Percentiles rank a stretch among this genome's conserved stretches.
Evolutionary conservation across 2,888 invertebrate species (phyloP).

Genomic region (Aphidius colemani): DNA sequence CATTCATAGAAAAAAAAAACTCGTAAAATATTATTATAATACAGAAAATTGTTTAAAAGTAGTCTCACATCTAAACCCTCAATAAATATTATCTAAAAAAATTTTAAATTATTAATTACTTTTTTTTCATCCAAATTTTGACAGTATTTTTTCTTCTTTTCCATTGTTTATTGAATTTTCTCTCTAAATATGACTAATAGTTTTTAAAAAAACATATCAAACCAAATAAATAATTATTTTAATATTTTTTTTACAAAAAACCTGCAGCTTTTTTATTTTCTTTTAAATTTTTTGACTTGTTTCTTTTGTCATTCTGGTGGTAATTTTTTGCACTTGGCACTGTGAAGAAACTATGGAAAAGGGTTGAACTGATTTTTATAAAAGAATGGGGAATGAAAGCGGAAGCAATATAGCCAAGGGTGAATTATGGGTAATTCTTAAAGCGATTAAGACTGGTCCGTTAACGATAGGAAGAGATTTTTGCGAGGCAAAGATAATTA

Average conservation of each 20-base stretch:
- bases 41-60: slow-evolving; percentile 14
- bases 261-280: not conserved
- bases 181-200: not conserved
- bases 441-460: slow-evolving; percentile 48
- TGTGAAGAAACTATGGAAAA: not conserved
- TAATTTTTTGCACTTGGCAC: slow-evolving; percentile 36
- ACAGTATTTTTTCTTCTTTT: not conserved
- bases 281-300: slow-evolving; percentile 8
- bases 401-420: slow-evolving; percentile 23
- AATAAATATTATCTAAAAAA: too few species aligned
- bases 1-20: not conserved
- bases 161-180: not conserved
- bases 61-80: not conserved
- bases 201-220: not conserved
- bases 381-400: not conserved
- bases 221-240: slow-evolving; percentile 3
- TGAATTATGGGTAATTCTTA: slow-evolving; percentile 40
- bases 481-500: slow-evolving; percentile 42
- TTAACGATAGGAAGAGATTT: slow-evolving; percentile 42
- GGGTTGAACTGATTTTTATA: not conserved
- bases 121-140: not conserved
- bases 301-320: slow-evolving; percentile 16
- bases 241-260: not conserved
- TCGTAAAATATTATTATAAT: too few species aligned
- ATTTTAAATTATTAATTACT: not conserved